phyloP scores from a whole-genome alignment of 2,888 invertebrate genomes.

The Apodemia hepburni region DNA sequence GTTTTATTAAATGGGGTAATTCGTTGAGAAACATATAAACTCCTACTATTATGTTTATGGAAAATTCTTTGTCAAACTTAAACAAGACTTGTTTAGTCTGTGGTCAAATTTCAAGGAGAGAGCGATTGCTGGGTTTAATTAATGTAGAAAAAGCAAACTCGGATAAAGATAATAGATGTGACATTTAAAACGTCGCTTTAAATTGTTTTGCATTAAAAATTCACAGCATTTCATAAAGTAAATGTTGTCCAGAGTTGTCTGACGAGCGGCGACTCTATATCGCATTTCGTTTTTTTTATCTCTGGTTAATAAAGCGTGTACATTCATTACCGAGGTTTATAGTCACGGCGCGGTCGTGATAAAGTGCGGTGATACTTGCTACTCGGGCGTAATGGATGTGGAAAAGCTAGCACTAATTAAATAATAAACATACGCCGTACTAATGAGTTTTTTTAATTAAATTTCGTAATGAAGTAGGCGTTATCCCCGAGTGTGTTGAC shows the following conservation, averaged over 20 bases:
- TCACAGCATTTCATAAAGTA: constrained; percentile 3
- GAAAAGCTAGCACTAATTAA: constrained; percentile 9
- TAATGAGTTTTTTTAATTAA: constrained; percentile 8
- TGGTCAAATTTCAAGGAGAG: too few species aligned
- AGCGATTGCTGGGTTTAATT: not conserved
- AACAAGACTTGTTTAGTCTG: too few species aligned
- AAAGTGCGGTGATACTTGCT: constrained; percentile 15
- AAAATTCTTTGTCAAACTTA: too few species aligned
- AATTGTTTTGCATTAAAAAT: not conserved
- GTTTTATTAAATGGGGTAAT: too few species aligned
- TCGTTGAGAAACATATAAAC: too few species aligned
- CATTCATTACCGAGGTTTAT: constrained; percentile 22
- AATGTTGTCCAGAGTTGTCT: constrained; percentile 1
- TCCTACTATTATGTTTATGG: too few species aligned
- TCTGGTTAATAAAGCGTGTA: constrained; percentile 20
- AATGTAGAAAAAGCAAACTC: not conserved
- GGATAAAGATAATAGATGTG: not conserved
- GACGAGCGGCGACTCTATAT: not conserved
- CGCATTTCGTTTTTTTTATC: constrained; percentile 11
- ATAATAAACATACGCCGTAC: not conserved
- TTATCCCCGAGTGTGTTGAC: not conserved
- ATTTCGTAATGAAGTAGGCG: not conserved
- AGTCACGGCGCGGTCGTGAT: constrained; percentile 15
- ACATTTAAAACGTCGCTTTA: not conserved
- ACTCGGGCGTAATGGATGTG: constrained; percentile 8